These are phyloP conservation scores for Fulmarus glacialis DNA, from an alignment of 2,113 vertebrate genomes.

Conservation along the genomic window DNA sequence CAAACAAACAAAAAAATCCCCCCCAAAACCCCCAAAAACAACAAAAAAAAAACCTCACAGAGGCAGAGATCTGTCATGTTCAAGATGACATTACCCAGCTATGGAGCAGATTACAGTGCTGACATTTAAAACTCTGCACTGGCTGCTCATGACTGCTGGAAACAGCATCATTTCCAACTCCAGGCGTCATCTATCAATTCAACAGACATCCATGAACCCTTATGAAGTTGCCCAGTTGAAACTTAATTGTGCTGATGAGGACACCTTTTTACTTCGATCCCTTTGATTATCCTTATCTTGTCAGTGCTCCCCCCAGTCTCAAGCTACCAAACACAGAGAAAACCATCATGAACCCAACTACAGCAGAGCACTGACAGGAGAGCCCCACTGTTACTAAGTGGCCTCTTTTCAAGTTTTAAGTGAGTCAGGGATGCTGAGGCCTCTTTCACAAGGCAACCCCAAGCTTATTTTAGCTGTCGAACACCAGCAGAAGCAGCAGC, in stretches of 20 bases:
- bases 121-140: neutral
- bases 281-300: neutral
- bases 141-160: neutral
- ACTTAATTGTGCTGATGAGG: neutral
- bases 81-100: neutral
- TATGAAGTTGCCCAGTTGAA: neutral
- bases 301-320: neutral
- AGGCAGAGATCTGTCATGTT: neutral
- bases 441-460: neutral
- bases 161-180: neutral
- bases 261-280: neutral
- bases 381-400: neutral
- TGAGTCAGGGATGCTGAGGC: neutral
- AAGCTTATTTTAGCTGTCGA: neutral
- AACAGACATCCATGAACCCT: neutral
- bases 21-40: neutral
- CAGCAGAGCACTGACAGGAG: neutral
- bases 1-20: neutral
- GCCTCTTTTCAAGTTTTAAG: neutral
- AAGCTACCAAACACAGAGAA: neutral
- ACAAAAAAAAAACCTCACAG: neutral
- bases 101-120: neutral
- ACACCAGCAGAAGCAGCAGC: conserved; percentile 5
- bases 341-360: neutral
- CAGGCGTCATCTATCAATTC: neutral